These are phyloP conservation scores for Falco punctatus DNA, from an alignment of 2,113 vertebrate species.

Conservation along the genomic window DNA sequence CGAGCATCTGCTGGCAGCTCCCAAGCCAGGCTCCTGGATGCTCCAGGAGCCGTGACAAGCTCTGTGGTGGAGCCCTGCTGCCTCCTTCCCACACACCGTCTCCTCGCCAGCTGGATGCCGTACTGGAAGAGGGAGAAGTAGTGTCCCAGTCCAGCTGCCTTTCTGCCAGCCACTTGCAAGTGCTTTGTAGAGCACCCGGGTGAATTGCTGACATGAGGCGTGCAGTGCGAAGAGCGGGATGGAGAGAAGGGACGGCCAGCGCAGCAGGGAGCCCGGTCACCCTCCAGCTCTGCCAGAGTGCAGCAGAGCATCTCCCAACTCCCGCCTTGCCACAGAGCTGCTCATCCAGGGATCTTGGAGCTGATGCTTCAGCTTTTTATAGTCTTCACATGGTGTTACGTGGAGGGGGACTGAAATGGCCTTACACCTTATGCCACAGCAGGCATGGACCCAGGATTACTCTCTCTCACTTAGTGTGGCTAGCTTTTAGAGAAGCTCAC, in stretches of 20 bases:
- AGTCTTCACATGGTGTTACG: rapidly evolving
- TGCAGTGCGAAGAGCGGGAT: background rate
- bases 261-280: rapidly evolving
- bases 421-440: background rate
- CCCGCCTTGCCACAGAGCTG: background rate
- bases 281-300: background rate
- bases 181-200: background rate
- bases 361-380: background rate
- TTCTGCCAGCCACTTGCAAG: background rate
- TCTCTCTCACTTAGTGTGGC: rapidly evolving
- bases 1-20: rapidly evolving
- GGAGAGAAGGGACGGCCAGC: background rate
- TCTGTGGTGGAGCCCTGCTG: background rate
- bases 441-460: background rate
- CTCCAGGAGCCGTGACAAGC: background rate
- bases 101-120: background rate
- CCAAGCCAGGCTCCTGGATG: background rate
- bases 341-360: background rate
- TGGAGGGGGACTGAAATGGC: background rate
- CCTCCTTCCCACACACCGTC: rapidly evolving
- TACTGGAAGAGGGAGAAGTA: background rate
- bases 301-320: background rate
- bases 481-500: background rate
- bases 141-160: background rate
- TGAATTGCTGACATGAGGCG: rapidly evolving